These are phyloP conservation scores for Drosophila rhopaloa DNA, from an alignment of 1,140 invertebrate genomes.

Conservation along the genomic window DNA sequence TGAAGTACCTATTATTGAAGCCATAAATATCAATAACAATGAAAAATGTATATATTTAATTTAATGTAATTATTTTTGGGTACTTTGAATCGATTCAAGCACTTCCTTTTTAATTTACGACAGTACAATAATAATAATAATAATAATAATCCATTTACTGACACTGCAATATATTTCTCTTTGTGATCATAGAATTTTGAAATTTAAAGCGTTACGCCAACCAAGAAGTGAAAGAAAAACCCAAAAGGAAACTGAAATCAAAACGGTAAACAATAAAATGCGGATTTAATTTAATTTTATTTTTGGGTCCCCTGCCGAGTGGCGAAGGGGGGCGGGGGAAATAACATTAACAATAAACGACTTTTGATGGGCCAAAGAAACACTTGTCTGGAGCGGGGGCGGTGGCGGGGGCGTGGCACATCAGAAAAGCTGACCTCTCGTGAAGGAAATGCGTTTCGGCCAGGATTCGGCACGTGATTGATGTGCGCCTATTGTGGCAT, in stretches of 20 bases:
- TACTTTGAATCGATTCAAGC: too few relatives aligned
- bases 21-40: too few relatives aligned
- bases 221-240: not conserved
- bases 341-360: constrained; percentile 62
- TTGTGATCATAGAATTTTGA: not conserved
- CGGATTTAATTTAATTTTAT: constrained; percentile 78
- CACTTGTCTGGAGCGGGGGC: constrained; percentile 24
- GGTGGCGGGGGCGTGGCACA: constrained; percentile 2
- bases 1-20: too few relatives aligned
- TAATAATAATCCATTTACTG: too few relatives aligned
- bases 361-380: constrained; percentile 64
- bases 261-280: constrained; percentile 57
- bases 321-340: not conserved
- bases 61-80: too few relatives aligned
- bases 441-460: constrained; percentile 6
- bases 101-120: too few relatives aligned
- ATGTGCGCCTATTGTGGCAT: constrained; percentile 51
- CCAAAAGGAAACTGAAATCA: not conserved
- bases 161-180: not conserved
- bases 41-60: too few relatives aligned
- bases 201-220: not conserved
- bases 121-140: too few relatives aligned
- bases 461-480: constrained; percentile 62
- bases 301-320: constrained; percentile 3
- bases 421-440: constrained; percentile 8